Evolutionary conservation across 2,797 vertebrate species (phyloP).

Genomic region (Malurus leucopterus): DNA sequence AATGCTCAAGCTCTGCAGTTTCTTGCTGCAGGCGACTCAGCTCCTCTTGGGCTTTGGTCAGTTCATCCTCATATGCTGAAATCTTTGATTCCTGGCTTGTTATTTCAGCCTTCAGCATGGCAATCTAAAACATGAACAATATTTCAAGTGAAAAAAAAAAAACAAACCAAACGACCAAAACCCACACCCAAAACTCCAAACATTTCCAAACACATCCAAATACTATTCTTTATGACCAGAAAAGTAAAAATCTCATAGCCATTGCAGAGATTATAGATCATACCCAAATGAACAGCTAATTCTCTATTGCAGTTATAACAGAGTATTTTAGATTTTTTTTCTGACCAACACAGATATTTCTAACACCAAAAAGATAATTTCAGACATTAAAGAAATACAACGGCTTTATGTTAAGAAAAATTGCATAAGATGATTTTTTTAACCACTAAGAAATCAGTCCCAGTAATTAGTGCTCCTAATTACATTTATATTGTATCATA

Average conservation of each 20-base stretch:
- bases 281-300: neutral
- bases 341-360: neutral
- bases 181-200: neutral
- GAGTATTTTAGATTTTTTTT: neutral
- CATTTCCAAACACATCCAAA: neutral
- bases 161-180: accelerated
- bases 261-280: neutral
- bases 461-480: neutral
- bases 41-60: slow-evolving; percentile 88
- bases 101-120: slow-evolving; percentile 86
- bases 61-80: slow-evolving; percentile 87
- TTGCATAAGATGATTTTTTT: neutral
- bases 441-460: neutral
- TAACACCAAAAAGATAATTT: neutral
- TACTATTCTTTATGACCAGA: neutral
- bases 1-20: slow-evolving; percentile 86
- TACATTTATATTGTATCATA: neutral
- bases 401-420: neutral
- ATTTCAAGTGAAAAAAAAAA: neutral
- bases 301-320: neutral
- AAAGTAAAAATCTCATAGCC: neutral
- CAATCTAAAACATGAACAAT: slow-evolving; percentile 76
- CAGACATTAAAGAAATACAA: neutral
- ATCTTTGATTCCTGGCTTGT: slow-evolving; percentile 91
- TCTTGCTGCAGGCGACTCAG: slow-evolving; percentile 89